Evolutionary conservation across 2,888 invertebrate genomes (phyloP).

Genomic region (Tortrix viridana): DNA sequence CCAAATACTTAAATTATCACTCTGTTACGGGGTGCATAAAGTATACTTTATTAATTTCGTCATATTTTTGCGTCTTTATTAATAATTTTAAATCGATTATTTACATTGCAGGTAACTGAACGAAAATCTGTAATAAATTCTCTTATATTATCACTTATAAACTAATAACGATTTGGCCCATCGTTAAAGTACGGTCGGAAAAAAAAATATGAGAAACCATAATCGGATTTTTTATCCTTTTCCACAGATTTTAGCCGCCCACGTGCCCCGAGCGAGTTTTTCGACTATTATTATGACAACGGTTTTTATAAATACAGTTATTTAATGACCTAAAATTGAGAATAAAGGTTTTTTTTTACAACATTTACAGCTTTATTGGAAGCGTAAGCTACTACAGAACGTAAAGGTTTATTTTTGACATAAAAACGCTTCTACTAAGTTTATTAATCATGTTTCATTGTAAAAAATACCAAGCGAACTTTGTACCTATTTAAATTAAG

Average conservation of each 20-base stretch:
- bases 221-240: conserved; percentile 19
- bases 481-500: not conserved
- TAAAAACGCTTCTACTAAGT: not conserved
- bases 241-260: conserved; percentile 12
- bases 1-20: too few relatives aligned
- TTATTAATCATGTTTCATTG: not conserved
- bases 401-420: not conserved
- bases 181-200: conserved; percentile 16
- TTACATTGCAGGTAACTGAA: conserved; percentile 1
- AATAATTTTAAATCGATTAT: conserved; percentile 8
- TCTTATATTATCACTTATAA: conserved; percentile 31
- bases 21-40: not conserved
- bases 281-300: conserved; percentile 19
- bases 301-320: conserved; percentile 13
- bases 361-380: conserved; percentile 13
- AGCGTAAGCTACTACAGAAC: not conserved
- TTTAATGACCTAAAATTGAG: not conserved
- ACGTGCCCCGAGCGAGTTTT: conserved; percentile 7
- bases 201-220: conserved; percentile 16
- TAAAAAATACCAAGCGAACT: not conserved
- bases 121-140: conserved; percentile 10
- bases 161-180: conserved; percentile 24
- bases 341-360: conserved; percentile 6
- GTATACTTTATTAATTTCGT: not conserved
- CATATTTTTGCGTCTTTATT: not conserved